phyloP scores from a whole-genome alignment of 1,140 invertebrate species.

The Diploscapter pachys region DNA sequence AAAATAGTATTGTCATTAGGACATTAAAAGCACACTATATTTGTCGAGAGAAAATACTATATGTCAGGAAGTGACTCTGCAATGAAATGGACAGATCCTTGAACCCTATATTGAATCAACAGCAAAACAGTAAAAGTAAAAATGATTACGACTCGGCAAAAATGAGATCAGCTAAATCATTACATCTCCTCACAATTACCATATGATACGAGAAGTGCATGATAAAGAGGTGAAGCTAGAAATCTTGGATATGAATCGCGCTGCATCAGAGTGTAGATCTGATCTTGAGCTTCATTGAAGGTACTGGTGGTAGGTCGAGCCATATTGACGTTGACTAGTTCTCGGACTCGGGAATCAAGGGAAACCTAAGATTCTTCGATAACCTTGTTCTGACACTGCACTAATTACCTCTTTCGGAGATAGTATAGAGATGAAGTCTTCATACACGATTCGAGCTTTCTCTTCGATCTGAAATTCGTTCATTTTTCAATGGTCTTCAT shows the following conservation, averaged over 20 bases:
- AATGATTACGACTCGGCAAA: too few relatives aligned
- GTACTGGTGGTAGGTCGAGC: constrained; percentile 79
- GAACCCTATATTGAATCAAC: too few relatives aligned
- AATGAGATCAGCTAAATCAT: too few relatives aligned
- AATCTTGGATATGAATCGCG: constrained; percentile 98
- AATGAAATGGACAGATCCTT: too few relatives aligned
- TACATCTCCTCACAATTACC: too few relatives aligned
- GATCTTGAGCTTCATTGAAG: constrained; percentile 98
- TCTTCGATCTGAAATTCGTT: constrained; percentile 8
- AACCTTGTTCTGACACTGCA: background rate
- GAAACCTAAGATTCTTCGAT: constrained; percentile 66
- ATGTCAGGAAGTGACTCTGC: too few relatives aligned
- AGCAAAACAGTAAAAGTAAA: too few relatives aligned
- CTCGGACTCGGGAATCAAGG: constrained; percentile 91
- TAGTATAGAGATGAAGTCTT: constrained; percentile 98
- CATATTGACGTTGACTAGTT: constrained; percentile 97
- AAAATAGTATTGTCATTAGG: too few relatives aligned
- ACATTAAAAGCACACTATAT: too few relatives aligned
- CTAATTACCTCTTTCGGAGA: constrained; percentile 83
- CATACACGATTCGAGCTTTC: constrained; percentile 87
- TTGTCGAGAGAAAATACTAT: too few relatives aligned
- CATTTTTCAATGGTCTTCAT: too few relatives aligned
- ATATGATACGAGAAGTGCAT: too few relatives aligned
- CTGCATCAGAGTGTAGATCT: constrained; percentile 99
- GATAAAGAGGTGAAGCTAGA: constrained; percentile 12